A percentile compares a stretch with the other conserved stretches of the same genome.
phyloP scores from a whole-genome alignment of 2,797 vertebrate species.

The Coluber constrictor region DNA sequence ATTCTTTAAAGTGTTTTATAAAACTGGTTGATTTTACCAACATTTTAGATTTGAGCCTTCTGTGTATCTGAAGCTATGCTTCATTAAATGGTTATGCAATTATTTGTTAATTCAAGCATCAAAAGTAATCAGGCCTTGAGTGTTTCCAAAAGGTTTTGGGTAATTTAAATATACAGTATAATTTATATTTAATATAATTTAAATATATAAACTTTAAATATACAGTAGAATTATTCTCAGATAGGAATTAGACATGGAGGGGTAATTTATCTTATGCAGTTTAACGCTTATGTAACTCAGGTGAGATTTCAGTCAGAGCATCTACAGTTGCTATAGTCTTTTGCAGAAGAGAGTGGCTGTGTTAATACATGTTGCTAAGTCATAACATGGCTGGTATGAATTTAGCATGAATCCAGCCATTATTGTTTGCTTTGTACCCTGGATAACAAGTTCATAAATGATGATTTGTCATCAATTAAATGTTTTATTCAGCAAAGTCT shows the following conservation, averaged over 20 bases:
- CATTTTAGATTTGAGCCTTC: background rate
- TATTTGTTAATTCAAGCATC: background rate
- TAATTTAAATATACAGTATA: background rate
- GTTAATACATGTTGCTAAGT: background rate
- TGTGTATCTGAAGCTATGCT: background rate
- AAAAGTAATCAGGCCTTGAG: too few relatives aligned
- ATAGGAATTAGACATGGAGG: background rate
- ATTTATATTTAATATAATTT: too few relatives aligned
- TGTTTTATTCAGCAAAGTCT: background rate
- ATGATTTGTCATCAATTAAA: background rate
- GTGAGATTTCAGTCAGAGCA: background rate
- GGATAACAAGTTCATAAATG: background rate
- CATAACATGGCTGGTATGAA: background rate
- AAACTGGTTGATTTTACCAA: background rate
- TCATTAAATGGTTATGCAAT: background rate
- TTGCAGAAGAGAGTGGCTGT: background rate
- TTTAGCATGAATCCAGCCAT: background rate
- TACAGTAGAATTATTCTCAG: background rate
- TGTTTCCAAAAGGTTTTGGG: background rate
- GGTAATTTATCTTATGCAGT: background rate
- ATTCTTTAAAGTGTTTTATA: background rate
- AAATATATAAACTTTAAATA: background rate
- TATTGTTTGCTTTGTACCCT: background rate
- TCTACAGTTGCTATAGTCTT: background rate
- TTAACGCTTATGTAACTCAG: background rate